Conservation (phyloP, 2,888 invertebrate genomes). For the Electrophaes corylata region DNA sequence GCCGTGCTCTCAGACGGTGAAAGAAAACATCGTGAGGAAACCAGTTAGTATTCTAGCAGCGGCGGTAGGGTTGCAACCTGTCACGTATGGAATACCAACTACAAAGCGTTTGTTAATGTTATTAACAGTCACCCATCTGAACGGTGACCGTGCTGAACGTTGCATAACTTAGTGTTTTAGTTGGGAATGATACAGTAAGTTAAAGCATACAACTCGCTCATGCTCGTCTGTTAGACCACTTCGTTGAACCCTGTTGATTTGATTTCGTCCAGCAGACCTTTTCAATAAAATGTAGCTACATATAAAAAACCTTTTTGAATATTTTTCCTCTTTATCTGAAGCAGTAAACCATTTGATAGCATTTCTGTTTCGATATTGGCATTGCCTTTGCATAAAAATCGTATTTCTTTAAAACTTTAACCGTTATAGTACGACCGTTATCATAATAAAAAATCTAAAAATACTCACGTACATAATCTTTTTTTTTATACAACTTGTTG, state of each 20-base stretch:
- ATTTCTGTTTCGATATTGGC: conserved; percentile 25
- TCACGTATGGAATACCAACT: too few relatives aligned
- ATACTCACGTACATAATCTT: too few relatives aligned
- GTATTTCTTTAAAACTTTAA: not conserved
- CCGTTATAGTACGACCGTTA: not conserved
- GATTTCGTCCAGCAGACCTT: conserved; percentile 37
- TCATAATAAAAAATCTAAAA: not conserved
- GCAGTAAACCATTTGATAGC: conserved; percentile 40
- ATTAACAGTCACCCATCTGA: too few relatives aligned
- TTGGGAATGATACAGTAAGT: too few relatives aligned
- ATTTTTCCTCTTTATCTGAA: conserved; percentile 38
- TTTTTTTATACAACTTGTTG: too few relatives aligned
- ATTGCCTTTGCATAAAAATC: conserved; percentile 1
- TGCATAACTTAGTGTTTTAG: too few relatives aligned
- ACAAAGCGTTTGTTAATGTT: too few relatives aligned
- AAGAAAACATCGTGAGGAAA: too few relatives aligned
- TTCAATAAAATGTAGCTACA: conserved; percentile 39
- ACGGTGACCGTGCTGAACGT: too few relatives aligned
- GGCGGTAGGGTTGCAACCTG: too few relatives aligned
- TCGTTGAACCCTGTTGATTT: conserved; percentile 37
- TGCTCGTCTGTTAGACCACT: not conserved
- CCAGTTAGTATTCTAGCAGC: too few relatives aligned
- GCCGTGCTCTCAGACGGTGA: too few relatives aligned
- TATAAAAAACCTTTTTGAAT: conserved; percentile 42
- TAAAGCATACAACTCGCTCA: not conserved